These are phyloP conservation scores for Plebejus anna DNA, from an alignment of 2,888 invertebrate genomes.

Conservation along the genomic window DNA sequence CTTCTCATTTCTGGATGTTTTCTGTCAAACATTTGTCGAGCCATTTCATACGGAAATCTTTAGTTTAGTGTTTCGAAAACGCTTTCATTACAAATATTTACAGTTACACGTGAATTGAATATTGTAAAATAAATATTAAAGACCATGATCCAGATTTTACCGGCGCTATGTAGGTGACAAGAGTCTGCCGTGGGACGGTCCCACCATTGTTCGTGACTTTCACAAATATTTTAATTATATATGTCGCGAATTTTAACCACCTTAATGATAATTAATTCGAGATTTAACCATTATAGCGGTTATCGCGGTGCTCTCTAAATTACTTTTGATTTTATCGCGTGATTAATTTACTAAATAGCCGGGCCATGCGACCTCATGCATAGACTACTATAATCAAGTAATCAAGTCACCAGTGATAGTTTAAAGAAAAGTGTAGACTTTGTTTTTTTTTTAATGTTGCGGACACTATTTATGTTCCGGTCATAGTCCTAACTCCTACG, in stretches of 20 bases:
- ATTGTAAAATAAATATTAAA: slow-evolving; percentile 33
- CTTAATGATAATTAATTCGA: slow-evolving; percentile 58
- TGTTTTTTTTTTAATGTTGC: too few species aligned
- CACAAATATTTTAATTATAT: slow-evolving; percentile 72
- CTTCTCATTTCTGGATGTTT: too few species aligned
- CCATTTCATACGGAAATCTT: too few species aligned
- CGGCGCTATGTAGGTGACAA: slow-evolving; percentile 59
- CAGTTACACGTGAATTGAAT: neutral
- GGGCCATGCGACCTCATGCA: neutral
- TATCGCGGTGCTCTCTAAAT: slow-evolving; percentile 4
- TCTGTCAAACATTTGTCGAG: too few species aligned
- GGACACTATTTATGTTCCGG: too few species aligned
- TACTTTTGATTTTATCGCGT: slow-evolving; percentile 12
- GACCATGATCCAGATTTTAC: slow-evolving; percentile 59
- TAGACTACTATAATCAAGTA: neutral
- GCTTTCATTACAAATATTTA: neutral
- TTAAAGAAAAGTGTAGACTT: too few species aligned
- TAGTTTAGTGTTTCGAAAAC: neutral
- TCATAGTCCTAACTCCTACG: too few species aligned
- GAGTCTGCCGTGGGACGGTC: slow-evolving; percentile 60
- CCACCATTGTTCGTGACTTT: slow-evolving; percentile 67
- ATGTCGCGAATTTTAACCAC: slow-evolving; percentile 70
- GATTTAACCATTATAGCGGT: slow-evolving; percentile 29
- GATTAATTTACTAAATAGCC: neutral
- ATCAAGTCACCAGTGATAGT: too few species aligned